Conservation (phyloP, 2,113 vertebrate species). For the Arothron firmamentum region DNA sequence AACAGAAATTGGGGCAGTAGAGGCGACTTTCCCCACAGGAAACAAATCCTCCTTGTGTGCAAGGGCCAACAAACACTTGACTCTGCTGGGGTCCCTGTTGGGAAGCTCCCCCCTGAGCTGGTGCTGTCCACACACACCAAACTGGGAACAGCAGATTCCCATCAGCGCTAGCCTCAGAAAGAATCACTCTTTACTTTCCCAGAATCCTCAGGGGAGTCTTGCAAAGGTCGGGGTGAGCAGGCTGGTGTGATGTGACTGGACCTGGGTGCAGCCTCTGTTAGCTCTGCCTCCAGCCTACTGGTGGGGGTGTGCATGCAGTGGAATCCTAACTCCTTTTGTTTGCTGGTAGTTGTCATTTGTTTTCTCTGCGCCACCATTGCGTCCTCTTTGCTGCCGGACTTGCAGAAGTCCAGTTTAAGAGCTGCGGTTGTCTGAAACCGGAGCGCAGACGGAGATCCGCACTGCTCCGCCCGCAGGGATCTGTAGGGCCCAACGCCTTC, state of each 20-base stretch:
- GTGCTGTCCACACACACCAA: conserved; percentile 24
- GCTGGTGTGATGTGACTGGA: conserved; percentile 77
- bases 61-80: conserved; percentile 65
- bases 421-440: conserved; percentile 6
- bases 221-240: conserved; percentile 76
- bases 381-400: conserved; percentile 52
- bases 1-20: conserved; percentile 21
- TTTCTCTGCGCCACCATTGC: conserved; percentile 74
- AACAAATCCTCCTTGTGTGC: conserved; percentile 76
- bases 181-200: conserved; percentile 13
- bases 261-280: conserved; percentile 57
- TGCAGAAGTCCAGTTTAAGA: conserved; percentile 60
- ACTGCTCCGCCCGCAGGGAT: background rate
- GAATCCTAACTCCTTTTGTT: conserved; percentile 80
- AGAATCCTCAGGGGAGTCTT: conserved; percentile 80
- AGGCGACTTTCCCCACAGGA: conserved; percentile 72
- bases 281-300: conserved; percentile 59
- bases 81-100: conserved; percentile 69
- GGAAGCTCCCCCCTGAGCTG: conserved; percentile 77
- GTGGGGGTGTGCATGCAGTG: conserved; percentile 79
- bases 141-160: background rate
- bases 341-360: conserved; percentile 78
- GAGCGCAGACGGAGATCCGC: no score
- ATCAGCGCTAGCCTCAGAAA: no score
- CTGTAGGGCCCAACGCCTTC: conserved; percentile 82